Base-by-base conservation (phyloP, 2,113 vertebrate genomes). In the Mastomys natalensis region DNA sequence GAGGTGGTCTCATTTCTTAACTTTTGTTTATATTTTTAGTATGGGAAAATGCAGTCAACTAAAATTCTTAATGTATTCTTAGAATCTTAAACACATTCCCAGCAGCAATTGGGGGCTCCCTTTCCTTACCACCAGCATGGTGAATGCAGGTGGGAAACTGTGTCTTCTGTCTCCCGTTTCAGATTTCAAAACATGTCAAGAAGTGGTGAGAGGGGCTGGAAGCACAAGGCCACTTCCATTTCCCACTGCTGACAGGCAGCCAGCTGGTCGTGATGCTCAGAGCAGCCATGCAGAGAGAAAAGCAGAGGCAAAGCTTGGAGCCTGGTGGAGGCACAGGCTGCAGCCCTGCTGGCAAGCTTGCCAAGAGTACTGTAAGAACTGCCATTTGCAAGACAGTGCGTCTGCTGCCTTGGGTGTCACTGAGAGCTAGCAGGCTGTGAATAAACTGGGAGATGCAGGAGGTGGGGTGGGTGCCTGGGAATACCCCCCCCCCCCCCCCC, bases 201-300 rank as follows among this genome's bases (percentile, higher is more conserved):
- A 17, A 87, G 40, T 29, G 21, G 77, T 68, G 26, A 95, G 48
- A 74, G 91, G 92, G 11, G n/a, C 89, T 94, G n/a, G 53, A 87
- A 94, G 58, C 15, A 11, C 45, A 80, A 22, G 22, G 3, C 55
- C 31, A 16, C 92, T 96, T 68, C 60, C 31, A 86, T 84, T n/a
- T 58, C 43, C 2, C 11, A 22, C 29, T 53, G 93, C 51, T 74
- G 70, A 91, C 11, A 94, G 78, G 68, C 84, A 62, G 66, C 93
- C 94, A 62, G 92, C 85, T 82, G 51, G 5, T 48, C 58, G 21
- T 9, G 84, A 88, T 96, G 55, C 55, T 21, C 0, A 16, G 31
- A 95, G 58, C 95, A 68, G 45, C 60, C 78, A 82, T 8, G 90
- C 85, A 92, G 85, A 95, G 80, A 90, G 87, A 87, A 91, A 95